These are phyloP conservation scores for Lethocerus indicus DNA, from an alignment of 1,140 invertebrate species.

Conservation along the genomic window DNA sequence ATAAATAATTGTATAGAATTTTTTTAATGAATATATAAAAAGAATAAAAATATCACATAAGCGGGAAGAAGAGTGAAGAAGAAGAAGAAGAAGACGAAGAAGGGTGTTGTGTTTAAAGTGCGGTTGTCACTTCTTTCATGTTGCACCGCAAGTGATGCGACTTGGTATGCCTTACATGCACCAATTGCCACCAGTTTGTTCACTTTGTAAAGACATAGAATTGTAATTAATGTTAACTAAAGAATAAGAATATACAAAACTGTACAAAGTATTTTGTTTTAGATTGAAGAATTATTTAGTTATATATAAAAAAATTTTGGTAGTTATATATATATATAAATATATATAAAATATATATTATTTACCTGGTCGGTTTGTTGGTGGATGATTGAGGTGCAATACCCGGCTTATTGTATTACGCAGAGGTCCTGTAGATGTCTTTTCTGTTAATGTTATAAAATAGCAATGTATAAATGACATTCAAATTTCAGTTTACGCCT, in stretches of 20 bases:
- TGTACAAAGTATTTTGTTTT: conserved; percentile 14
- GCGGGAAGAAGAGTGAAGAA: conserved; percentile 5
- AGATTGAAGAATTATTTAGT: conserved; percentile 7
- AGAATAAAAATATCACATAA: conserved; percentile 5
- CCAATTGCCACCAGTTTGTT: conserved; percentile 12
- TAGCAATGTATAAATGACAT: background rate
- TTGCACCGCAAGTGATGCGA: background rate
- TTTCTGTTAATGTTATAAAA: background rate
- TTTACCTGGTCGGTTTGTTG: conserved; percentile 1
- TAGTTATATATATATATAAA: conserved; percentile 3
- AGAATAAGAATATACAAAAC: background rate
- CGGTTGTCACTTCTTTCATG: conserved; percentile 15
- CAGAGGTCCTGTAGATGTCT: conserved; percentile 1
- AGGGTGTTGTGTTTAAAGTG: conserved; percentile 14
- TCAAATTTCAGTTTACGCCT: background rate
- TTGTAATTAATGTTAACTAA: conserved; percentile 7
- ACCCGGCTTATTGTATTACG: too few relatives aligned
- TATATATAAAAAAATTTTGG: conserved; percentile 4
- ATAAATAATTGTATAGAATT: conserved; percentile 16
- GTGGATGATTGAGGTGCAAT: conserved; percentile 3
- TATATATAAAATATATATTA: background rate
- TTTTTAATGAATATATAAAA: conserved; percentile 11
- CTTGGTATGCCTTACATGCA: conserved; percentile 8
- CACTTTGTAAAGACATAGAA: conserved; percentile 12
- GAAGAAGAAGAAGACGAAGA: too few relatives aligned